A percentile compares a stretch with the other conserved stretches of the same genome.
phyloP scores from a whole-genome alignment of 2,113 vertebrate species.

The Prochilodus magdalenae region DNA sequence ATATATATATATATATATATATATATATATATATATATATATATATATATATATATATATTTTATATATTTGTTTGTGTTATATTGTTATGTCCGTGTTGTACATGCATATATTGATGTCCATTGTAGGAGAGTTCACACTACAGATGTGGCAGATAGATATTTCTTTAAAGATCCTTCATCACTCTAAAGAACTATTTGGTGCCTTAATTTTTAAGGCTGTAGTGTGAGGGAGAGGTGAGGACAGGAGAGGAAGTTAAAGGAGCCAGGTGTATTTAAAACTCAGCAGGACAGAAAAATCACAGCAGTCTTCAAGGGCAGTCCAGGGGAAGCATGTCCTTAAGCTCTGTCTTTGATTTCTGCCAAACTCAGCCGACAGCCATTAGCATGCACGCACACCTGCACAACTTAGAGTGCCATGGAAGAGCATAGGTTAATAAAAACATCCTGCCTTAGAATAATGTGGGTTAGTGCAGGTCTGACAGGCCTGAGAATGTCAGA shows the following conservation, averaged over 20 bases:
- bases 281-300: conserved; percentile 56
- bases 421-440: not conserved
- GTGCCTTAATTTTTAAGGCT: not conserved
- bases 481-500: not conserved
- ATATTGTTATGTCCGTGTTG: too few species aligned
- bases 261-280: conserved; percentile 56
- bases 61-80: too few species aligned
- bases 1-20: too few species aligned
- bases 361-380: conserved; percentile 14
- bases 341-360: conserved; percentile 56
- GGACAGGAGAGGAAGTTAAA: conserved; percentile 14
- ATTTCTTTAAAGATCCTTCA: too few species aligned
- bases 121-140: too few species aligned
- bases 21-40: too few species aligned
- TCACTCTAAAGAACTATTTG: not conserved
- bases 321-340: conserved; percentile 28
- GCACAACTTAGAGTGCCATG: conserved; percentile 3
- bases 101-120: too few species aligned
- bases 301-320: conserved; percentile 54
- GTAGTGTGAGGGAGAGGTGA: not conserved
- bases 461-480: not conserved
- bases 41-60: too few species aligned
- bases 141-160: too few species aligned
- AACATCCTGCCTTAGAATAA: not conserved
- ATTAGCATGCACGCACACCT: conserved; percentile 17